Percentiles rank a stretch among this genome's conserved stretches.
Evolutionary conservation across 2,113 vertebrate species (phyloP).

Genomic region (Prolemur simus): DNA sequence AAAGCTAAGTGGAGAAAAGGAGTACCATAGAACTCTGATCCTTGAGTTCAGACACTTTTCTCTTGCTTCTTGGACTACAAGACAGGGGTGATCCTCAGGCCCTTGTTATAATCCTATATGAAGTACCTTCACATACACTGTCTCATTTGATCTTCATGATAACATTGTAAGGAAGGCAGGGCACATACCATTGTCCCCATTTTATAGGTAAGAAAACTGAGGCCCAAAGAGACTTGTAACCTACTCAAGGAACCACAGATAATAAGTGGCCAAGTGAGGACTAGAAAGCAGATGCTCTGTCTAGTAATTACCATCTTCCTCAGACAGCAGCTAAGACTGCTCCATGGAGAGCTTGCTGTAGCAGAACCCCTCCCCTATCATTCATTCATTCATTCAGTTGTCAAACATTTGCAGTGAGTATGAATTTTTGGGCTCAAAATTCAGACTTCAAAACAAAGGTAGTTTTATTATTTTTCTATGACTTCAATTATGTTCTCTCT

Average conservation of each 20-base stretch:
- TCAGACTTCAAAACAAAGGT: not conserved
- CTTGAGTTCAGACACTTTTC: not conserved
- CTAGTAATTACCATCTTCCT: not conserved
- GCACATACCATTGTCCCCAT: not conserved
- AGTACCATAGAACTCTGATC: not conserved
- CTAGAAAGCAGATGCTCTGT: conserved; percentile 35
- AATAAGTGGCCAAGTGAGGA: not conserved
- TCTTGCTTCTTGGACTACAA: not conserved
- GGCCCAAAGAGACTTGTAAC: not conserved
- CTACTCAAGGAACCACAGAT: not conserved
- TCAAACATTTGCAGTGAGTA: not conserved
- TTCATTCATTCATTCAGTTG: not conserved
- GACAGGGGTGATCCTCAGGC: not conserved
- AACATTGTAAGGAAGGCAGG: not conserved
- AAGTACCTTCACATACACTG: not conserved
- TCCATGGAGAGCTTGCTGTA: not conserved
- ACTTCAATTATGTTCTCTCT: not conserved
- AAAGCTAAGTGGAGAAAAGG: not conserved
- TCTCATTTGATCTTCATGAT: not conserved
- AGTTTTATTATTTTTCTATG: not conserved
- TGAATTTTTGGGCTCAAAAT: not conserved
- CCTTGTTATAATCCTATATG: not conserved
- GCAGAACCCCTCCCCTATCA: not conserved
- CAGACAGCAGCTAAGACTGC: not conserved
- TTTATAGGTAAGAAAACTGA: conserved; percentile 49